A percentile compares a stretch with the other conserved stretches of the same genome.
Evolutionary conservation across 2,797 vertebrate genomes (phyloP).

Genomic region (Diglossa cyanea): DNA sequence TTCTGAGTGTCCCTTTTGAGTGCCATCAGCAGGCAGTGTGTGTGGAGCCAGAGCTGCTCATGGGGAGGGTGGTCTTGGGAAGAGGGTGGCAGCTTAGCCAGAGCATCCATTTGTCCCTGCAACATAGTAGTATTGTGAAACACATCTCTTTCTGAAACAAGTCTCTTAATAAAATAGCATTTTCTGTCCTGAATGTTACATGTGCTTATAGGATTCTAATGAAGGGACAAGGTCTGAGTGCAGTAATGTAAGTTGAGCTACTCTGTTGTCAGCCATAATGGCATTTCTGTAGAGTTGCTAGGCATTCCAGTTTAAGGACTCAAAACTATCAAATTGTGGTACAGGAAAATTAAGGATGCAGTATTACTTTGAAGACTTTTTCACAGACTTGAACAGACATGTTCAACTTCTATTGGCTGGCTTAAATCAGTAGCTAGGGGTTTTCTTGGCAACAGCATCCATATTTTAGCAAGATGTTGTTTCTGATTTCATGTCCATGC

Average conservation of each 20-base stretch:
- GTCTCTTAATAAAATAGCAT: background rate
- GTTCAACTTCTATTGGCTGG: background rate
- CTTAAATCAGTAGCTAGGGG: background rate
- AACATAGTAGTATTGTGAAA: background rate
- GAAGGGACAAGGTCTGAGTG: background rate
- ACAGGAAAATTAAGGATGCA: background rate
- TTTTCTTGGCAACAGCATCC: background rate
- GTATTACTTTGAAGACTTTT: background rate
- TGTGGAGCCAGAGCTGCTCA: background rate
- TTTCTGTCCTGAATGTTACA: background rate
- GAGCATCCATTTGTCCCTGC: background rate
- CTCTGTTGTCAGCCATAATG: background rate
- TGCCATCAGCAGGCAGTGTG: background rate
- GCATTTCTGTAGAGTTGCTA: background rate
- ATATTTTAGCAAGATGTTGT: background rate
- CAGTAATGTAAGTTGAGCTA: background rate
- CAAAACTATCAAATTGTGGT: background rate
- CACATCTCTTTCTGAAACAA: background rate
- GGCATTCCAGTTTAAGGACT: background rate
- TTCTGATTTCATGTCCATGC: background rate
- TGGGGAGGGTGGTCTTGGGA: background rate
- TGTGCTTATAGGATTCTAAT: background rate
- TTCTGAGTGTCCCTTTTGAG: slow-evolving; percentile 51
- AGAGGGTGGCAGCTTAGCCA: background rate
- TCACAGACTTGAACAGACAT: background rate